Conservation (phyloP, 2,113 vertebrate species). For the Rissa tridactyla region DNA sequence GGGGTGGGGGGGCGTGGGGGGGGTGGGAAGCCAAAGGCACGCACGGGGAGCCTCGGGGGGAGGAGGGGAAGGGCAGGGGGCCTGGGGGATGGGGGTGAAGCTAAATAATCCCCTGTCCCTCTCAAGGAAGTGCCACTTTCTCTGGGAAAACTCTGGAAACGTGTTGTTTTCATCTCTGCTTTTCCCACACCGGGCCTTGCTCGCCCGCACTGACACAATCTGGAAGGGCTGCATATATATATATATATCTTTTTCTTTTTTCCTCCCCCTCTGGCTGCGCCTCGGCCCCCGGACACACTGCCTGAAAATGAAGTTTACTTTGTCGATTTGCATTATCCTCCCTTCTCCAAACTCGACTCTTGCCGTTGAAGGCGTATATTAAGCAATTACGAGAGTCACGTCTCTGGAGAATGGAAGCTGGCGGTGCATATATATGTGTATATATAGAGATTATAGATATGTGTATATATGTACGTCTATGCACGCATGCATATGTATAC, state of each 20-base stretch:
- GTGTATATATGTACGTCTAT: background rate
- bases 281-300: conserved; percentile 56
- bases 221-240: conserved; percentile 15
- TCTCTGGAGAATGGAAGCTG: conserved; percentile 61
- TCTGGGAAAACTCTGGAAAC: conserved; percentile 64
- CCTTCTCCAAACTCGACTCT: conserved; percentile 35
- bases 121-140: conserved; percentile 66
- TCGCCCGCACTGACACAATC: conserved; percentile 35
- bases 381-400: conserved; percentile 17
- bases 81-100: background rate
- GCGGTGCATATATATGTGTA: conserved; percentile 22
- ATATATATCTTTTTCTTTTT: background rate
- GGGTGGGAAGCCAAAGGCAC: conserved; percentile 24
- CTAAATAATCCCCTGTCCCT: conserved; percentile 20
- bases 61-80: background rate
- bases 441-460: background rate
- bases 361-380: conserved; percentile 31
- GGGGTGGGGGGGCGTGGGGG: background rate
- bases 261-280: background rate
- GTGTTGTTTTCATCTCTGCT: background rate
- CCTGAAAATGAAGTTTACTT: conserved; percentile 80
- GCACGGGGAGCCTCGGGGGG: conserved; percentile 6
- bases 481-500: background rate
- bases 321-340: conserved; percentile 26
- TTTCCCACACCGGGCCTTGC: conserved; percentile 75